phyloP scores from a whole-genome alignment of 2,888 invertebrate genomes.

The Trachelus tabidus region DNA sequence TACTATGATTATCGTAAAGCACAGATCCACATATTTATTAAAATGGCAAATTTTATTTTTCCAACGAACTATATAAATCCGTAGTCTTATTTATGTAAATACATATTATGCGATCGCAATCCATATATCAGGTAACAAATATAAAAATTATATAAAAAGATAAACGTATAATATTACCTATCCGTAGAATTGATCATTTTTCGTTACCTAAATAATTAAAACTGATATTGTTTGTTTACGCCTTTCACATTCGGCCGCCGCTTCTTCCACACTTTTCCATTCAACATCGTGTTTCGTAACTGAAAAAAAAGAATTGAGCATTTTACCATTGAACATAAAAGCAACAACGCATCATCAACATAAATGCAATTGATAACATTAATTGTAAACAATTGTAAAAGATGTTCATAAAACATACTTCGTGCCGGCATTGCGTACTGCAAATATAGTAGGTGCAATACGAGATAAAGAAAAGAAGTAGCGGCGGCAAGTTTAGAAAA shows the following conservation, averaged over 20 bases:
- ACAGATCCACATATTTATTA: not conserved
- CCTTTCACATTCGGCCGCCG: conserved; percentile 33
- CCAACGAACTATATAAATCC: not conserved
- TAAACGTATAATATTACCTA: not conserved
- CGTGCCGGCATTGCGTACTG: conserved; percentile 52
- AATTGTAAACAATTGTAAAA: not conserved
- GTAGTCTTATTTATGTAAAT: not conserved
- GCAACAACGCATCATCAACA: not conserved
- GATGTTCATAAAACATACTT: conserved; percentile 27
- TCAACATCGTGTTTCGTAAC: conserved; percentile 37
- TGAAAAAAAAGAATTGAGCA: conserved; percentile 11
- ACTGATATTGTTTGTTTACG: not conserved
- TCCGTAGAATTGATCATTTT: not conserved
- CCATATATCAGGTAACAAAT: not conserved
- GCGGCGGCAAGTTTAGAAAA: conserved; percentile 65
- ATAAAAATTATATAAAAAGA: not conserved
- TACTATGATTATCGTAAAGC: not conserved
- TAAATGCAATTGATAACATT: not conserved
- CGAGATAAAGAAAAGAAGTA: conserved; percentile 65
- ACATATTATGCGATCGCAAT: not conserved
- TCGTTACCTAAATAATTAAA: not conserved
- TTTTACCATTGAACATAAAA: not conserved
- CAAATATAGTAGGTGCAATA: conserved; percentile 62
- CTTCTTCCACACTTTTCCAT: conserved; percentile 55
- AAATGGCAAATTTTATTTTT: not conserved